Evolutionary conservation across 2,797 vertebrate genomes (phyloP).

Genomic region (Bovichtus variegatus): DNA sequence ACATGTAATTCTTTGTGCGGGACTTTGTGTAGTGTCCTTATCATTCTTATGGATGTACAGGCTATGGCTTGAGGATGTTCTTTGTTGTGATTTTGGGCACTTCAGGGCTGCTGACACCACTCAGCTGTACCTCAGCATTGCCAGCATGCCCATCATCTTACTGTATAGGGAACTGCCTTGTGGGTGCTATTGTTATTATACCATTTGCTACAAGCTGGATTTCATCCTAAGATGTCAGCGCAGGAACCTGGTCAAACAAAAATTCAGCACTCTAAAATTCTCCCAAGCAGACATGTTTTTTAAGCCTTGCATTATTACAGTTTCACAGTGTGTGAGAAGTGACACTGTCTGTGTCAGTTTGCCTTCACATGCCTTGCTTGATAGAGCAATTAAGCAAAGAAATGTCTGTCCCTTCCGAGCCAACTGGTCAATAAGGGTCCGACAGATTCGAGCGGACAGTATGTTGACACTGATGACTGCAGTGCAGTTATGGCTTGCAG

Average conservation of each 20-base stretch:
- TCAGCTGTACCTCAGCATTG: conserved; percentile 38
- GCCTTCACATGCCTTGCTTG: conserved; percentile 60
- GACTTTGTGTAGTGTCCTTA: not conserved
- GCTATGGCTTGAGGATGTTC: conserved; percentile 27
- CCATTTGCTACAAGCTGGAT: conserved; percentile 45
- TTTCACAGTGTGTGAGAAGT: conserved; percentile 33
- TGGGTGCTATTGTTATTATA: conserved; percentile 32
- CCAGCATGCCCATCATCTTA: conserved; percentile 34
- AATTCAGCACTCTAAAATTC: conserved; percentile 26
- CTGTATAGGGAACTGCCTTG: conserved; percentile 32
- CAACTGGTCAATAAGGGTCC: conserved; percentile 47
- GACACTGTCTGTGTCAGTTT: conserved; percentile 52
- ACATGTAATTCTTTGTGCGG: not conserved
- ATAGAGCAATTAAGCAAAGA: conserved; percentile 68
- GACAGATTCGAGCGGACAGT: conserved; percentile 61
- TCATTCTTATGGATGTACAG: not conserved
- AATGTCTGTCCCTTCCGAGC: conserved; percentile 42
- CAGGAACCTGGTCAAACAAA: conserved; percentile 34
- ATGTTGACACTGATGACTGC: conserved; percentile 69
- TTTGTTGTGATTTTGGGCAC: conserved; percentile 41
- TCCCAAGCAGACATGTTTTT: conserved; percentile 25
- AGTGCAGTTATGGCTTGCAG: conserved; percentile 52
- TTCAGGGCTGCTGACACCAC: conserved; percentile 47
- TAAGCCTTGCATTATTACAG: conserved; percentile 21
- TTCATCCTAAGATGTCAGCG: conserved; percentile 45